These are phyloP conservation scores for Melinaea menophilus DNA, from an alignment of 2,888 invertebrate genomes.

Conservation along the genomic window DNA sequence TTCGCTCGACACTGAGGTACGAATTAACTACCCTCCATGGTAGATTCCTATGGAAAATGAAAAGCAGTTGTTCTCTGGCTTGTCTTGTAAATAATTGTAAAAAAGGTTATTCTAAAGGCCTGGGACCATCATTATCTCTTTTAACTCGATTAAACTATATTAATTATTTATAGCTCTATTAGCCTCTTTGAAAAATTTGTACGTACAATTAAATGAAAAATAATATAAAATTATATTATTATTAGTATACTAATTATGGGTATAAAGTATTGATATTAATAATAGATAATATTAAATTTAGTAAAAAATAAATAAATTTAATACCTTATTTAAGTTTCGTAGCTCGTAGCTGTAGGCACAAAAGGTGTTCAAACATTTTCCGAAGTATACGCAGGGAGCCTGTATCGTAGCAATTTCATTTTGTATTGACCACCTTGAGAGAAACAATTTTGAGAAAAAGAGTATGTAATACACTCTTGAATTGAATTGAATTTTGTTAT, in stretches of 20 bases:
- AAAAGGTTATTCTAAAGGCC: too few species aligned
- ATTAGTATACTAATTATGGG: too few species aligned
- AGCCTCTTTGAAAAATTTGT: too few species aligned
- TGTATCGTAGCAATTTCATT: slow-evolving; percentile 10
- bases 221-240: too few species aligned
- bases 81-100: too few species aligned
- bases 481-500: too few species aligned
- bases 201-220: too few species aligned
- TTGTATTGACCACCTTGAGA: slow-evolving; percentile 16
- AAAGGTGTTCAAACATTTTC: background rate
- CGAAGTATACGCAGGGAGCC: background rate
- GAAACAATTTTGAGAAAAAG: slow-evolving; percentile 5
- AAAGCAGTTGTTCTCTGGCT: background rate
- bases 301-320: background rate
- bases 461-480: too few species aligned
- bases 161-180: too few species aligned
- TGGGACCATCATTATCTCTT: too few species aligned
- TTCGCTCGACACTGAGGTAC: slow-evolving; percentile 11
- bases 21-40: background rate
- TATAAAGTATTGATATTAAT: too few species aligned
- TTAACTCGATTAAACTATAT: too few species aligned
- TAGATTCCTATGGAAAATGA: slow-evolving; percentile 1
- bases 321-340: background rate
- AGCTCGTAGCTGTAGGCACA: background rate
- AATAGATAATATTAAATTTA: background rate